Percentiles rank a stretch among this genome's conserved stretches.
Conservation (phyloP, 2,797 vertebrate species). For the Pachyuromys duprasi region DNA sequence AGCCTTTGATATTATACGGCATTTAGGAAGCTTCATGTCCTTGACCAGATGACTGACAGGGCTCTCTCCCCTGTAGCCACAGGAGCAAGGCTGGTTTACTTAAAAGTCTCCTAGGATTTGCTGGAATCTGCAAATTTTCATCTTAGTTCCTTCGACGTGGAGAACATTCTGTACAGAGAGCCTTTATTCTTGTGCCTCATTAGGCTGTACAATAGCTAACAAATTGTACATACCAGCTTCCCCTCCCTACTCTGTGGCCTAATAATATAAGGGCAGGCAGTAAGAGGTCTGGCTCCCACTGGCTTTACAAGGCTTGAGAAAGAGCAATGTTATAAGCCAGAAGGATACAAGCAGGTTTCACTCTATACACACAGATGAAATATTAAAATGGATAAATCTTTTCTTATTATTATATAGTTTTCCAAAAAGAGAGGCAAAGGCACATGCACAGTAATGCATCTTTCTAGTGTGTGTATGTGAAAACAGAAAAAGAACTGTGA, state of each 20-base stretch:
- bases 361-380: constrained; percentile 49
- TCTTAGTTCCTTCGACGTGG: background rate
- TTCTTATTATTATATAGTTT: constrained; percentile 67
- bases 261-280: background rate
- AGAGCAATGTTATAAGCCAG: constrained; percentile 50
- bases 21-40: background rate
- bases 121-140: constrained; percentile 45
- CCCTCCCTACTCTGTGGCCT: background rate
- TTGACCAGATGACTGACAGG: background rate
- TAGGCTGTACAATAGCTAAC: constrained; percentile 60
- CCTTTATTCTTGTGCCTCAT: constrained; percentile 48
- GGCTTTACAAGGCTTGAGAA: constrained; percentile 60
- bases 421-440: constrained; percentile 66
- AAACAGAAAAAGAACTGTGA: constrained; percentile 47
- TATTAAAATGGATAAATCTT: constrained; percentile 69
- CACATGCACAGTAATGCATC: background rate
- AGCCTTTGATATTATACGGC: background rate
- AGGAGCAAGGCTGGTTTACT: background rate
- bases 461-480: constrained; percentile 46
- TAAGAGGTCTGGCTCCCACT: constrained; percentile 25
- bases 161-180: constrained; percentile 21
- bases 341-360: constrained; percentile 45
- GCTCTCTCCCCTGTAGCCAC: background rate
- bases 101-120: background rate
- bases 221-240: background rate